Base-by-base conservation (phyloP, 1,140 invertebrate species). In the Habropoda laboriosa region DNA sequence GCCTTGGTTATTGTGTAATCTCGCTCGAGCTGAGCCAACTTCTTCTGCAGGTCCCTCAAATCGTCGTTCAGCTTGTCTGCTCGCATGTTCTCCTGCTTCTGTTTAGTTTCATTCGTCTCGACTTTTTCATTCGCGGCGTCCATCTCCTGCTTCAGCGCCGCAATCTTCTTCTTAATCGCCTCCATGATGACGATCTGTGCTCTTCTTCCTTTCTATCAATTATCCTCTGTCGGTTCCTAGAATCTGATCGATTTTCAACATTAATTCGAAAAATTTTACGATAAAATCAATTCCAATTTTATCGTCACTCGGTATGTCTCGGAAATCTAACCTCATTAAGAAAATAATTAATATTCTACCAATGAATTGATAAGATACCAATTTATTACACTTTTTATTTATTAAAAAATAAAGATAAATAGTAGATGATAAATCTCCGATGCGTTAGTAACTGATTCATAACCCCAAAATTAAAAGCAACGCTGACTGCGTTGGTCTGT, bases 121-220 rank as follows among this genome's bases (percentile, higher is more conserved):
- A 96, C 95, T 86, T 95, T 95, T 86, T 97, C 96, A 85, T 96
- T 94, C 79, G 96, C 96, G 88, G 94, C 94, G 87, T 97, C 96
- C 95, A 96, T 97, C 93, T 97, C 96, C 93, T 96, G 94, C 93
- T 97, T 97, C 94, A 97, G 94, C 83, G 96, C 94, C 92, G 96
- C 95, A 94, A 97, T 97, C 94, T 97, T 97, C 94, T 97, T 97
- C 94, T 97, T 97, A 94, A 97, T 97, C 90, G 96, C 96, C 93
- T 97, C 96, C 96, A 97, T 97, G 81, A 89, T 94, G 82, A 89
- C 93, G 88, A 79, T 51, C 32, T 67, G 63, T 73, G 83, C 55
- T 51, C 60, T 71, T 10, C 35, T 42, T 72, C 35, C 61, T 32
- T 58, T 32, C 82, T 75, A 79, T 63, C 30, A n/a, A 21, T 51